A percentile compares a stretch with the other conserved stretches of the same genome.
These are phyloP conservation scores for Corvus cornix DNA, from an alignment of 2,113 vertebrate genomes.

Conservation along the genomic window DNA sequence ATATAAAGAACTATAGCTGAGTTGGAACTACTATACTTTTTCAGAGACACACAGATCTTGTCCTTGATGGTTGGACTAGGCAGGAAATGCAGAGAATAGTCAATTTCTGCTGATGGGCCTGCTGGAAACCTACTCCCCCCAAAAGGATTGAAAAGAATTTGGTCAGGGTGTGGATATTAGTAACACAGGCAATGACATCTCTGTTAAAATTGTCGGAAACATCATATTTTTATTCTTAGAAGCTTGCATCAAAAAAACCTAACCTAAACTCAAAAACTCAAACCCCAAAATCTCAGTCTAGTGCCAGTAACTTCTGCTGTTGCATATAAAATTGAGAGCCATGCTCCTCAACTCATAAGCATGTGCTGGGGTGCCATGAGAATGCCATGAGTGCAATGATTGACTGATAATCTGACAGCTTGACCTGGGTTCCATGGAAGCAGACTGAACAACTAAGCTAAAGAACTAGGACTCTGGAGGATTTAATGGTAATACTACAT, in stretches of 20 bases:
- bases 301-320: background rate
- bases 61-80: background rate
- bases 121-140: rapidly evolving
- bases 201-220: background rate
- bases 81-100: background rate
- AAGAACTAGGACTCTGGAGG: background rate
- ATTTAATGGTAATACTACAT: background rate
- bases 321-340: background rate
- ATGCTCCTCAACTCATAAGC: background rate
- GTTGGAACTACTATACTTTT: background rate
- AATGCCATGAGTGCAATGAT: background rate
- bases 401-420: background rate
- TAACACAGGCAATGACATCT: background rate
- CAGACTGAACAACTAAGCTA: background rate
- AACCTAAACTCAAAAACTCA: background rate
- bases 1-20: background rate
- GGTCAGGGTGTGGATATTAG: background rate
- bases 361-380: background rate
- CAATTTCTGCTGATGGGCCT: background rate
- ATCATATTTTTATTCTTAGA: background rate
- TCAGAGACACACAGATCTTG: background rate
- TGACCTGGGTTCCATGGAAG: background rate
- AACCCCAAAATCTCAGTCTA: background rate
- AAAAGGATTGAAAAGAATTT: background rate
- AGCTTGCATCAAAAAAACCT: background rate